A percentile compares a stretch with the other conserved stretches of the same genome.
Evolutionary conservation across 2,113 vertebrate species (phyloP).

Genomic region (Ailurus styani): DNA sequence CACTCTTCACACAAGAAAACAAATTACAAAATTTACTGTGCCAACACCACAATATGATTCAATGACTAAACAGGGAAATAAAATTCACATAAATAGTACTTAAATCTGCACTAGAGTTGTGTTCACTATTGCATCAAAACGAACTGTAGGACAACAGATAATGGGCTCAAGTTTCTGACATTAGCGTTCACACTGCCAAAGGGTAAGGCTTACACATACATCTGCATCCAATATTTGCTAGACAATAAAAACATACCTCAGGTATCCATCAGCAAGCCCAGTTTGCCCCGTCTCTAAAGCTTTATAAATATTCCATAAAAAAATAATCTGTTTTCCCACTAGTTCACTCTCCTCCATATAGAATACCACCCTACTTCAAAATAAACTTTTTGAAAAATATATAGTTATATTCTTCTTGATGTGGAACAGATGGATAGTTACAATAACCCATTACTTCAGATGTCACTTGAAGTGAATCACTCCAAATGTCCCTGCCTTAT

Average conservation of each 20-base stretch:
- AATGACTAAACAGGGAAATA: slow-evolving; percentile 77
- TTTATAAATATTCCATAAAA: slow-evolving; percentile 51
- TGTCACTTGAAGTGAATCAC: slow-evolving; percentile 73
- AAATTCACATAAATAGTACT: slow-evolving; percentile 80
- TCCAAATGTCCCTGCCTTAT: slow-evolving; percentile 74
- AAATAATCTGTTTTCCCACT: neutral
- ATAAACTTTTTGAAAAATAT: slow-evolving; percentile 47
- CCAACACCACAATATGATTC: slow-evolving; percentile 77
- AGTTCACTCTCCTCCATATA: neutral
- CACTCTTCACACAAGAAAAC: slow-evolving; percentile 73
- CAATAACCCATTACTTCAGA: slow-evolving; percentile 73
- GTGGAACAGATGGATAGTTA: slow-evolving; percentile 63
- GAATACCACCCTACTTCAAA: slow-evolving; percentile 54
- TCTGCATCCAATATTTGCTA: slow-evolving; percentile 68
- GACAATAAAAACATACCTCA: slow-evolving; percentile 66
- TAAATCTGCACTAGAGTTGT: slow-evolving; percentile 71
- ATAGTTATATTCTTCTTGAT: slow-evolving; percentile 38
- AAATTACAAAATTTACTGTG: slow-evolving; percentile 80
- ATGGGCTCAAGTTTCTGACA: slow-evolving; percentile 68
- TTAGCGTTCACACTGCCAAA: slow-evolving; percentile 53
- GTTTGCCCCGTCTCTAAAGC: slow-evolving; percentile 17
- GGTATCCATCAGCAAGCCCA: slow-evolving; percentile 31
- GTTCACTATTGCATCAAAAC: slow-evolving; percentile 71
- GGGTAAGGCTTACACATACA: slow-evolving; percentile 28
- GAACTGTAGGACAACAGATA: slow-evolving; percentile 70